These are phyloP conservation scores for Ctenochaetus hawaiiensis DNA, from an alignment of 2,797 vertebrate genomes.

Conservation along the genomic window DNA sequence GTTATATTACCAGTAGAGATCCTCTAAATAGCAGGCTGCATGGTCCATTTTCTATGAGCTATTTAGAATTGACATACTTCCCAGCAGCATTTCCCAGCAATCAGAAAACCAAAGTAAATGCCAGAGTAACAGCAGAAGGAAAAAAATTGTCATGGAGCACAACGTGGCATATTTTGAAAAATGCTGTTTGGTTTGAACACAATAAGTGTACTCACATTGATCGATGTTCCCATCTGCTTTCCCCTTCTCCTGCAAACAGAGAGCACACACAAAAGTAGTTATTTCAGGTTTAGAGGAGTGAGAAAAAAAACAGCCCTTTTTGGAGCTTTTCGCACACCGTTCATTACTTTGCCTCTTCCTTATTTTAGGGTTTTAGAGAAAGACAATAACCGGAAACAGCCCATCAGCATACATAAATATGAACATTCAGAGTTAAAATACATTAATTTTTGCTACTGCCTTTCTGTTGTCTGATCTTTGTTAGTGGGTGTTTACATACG, in stretches of 20 bases:
- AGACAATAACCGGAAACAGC: constrained; percentile 26
- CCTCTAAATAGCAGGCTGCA: constrained; percentile 25
- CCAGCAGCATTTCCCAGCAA: constrained; percentile 49
- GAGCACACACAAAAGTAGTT: constrained; percentile 75
- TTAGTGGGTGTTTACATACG: too few species aligned
- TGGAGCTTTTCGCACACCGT: constrained; percentile 47
- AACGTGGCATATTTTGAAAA: constrained; percentile 72
- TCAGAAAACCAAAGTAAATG: constrained; percentile 43
- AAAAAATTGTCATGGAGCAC: constrained; percentile 50
- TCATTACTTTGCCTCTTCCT: constrained; percentile 44
- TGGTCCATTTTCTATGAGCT: constrained; percentile 45
- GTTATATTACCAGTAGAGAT: constrained; percentile 36
- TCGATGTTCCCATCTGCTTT: constrained; percentile 75
- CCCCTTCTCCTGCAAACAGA: constrained; percentile 81
- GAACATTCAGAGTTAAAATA: too few species aligned
- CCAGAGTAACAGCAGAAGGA: constrained; percentile 40
- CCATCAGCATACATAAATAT: constrained; percentile 27
- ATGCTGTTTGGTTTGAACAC: constrained; percentile 75
- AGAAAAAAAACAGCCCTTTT: constrained; percentile 60
- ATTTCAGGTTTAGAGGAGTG: constrained; percentile 68
- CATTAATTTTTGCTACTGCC: too few species aligned
- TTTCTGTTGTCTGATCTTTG: too few species aligned
- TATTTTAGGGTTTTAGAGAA: constrained; percentile 27
- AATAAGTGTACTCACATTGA: constrained; percentile 83
- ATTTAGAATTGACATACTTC: constrained; percentile 53